phyloP scores from a whole-genome alignment of 2,888 invertebrate species.

The Eilema sororculum region DNA sequence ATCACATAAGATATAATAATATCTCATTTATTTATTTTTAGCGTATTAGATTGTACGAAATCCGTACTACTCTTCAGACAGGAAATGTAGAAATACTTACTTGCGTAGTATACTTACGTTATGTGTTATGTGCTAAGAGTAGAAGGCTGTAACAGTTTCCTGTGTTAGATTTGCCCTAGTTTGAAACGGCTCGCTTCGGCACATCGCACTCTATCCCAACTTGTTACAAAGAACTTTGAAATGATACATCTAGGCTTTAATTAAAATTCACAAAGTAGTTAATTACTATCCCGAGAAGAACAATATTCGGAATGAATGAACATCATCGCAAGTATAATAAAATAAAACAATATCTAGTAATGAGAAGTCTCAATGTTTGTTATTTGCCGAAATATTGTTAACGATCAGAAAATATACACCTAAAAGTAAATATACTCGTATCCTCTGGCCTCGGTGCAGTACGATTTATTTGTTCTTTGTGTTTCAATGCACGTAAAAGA shows the following conservation, averaged over 20 bases:
- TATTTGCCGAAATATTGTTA: too few relatives aligned
- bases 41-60: neutral
- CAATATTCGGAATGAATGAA: neutral
- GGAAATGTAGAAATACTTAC: neutral
- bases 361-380: too few relatives aligned
- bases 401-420: too few relatives aligned
- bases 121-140: neutral
- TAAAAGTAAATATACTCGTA: too few relatives aligned
- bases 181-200: slow-evolving; percentile 8
- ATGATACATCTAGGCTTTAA: slow-evolving; percentile 3
- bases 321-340: too few relatives aligned
- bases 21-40: neutral
- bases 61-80: neutral
- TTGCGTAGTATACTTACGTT: neutral
- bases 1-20: neutral
- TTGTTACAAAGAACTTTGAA: slow-evolving; percentile 7
- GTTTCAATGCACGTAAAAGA: too few relatives aligned
- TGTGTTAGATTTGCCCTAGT: slow-evolving; percentile 13
- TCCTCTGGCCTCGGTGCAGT: too few relatives aligned
- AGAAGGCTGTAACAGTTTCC: slow-evolving; percentile 4
- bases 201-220: slow-evolving; percentile 2
- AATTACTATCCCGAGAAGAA: neutral
- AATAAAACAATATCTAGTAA: too few relatives aligned
- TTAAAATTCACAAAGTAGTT: neutral
- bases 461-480: too few relatives aligned